Evolutionary conservation across 2,113 vertebrate genomes (phyloP), one percentile per base, ranked within the genome.

Genomic region (Gopherus evgoodei): DNA sequence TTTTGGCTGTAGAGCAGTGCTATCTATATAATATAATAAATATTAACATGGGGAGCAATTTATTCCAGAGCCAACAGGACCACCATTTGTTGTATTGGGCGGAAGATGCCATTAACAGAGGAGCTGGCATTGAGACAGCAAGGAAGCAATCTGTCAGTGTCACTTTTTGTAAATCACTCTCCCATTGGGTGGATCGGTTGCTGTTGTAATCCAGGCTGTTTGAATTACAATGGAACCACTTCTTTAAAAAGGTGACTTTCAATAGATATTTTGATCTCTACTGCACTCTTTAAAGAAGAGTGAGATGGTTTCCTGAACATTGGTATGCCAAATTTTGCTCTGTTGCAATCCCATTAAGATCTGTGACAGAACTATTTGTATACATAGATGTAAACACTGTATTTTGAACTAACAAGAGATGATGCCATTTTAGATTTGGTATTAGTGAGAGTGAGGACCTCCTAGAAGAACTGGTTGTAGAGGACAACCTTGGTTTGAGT

Each of bases 91-190:
- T 95, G 88, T 56, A 81, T 42, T 89, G 94, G 92, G 84, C 82
- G 86, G 86, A 95, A 96, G 92, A 90, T 35, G 47, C 75, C 84
- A 47, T 89, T 93, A 83, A 72, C 90, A 44, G 94, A 97, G 95
- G 94, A 97, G 92, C 94, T 97, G 97, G 96, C 93, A 62, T 50
- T 50, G 12, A 50, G 12, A 50, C 49, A 50, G 49, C 13, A 12
- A 50, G 49, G 13, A 50, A 50, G 49, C 49, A 50, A 95, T 96
- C 95, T 86, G 87, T 52, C 50, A 0, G 86, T 93, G 76, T 86
- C 83, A 89, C 95, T 96, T 93, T 94, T 93, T 94, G 80, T 65
- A 75, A 91, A 35, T 96, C 0, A 0, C 42, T 3, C 75, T 96
- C 65, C 85, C 89, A 75, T 88, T 87, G 92, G 94, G 86, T 91